These are phyloP conservation scores for Cynocephalus volans DNA, from an alignment of 2,113 vertebrate species.

Conservation along the genomic window DNA sequence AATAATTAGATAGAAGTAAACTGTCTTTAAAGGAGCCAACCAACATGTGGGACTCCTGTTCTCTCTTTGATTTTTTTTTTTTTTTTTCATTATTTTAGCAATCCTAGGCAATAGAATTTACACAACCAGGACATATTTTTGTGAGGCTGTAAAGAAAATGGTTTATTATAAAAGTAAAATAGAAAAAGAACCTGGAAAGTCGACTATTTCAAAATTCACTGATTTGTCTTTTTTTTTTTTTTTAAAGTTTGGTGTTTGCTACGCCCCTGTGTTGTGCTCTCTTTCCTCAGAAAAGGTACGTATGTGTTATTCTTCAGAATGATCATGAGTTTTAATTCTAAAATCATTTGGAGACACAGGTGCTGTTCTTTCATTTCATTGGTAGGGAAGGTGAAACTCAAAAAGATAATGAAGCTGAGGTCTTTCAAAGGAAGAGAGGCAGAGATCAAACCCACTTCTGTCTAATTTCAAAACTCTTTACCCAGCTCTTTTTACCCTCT, in stretches of 20 bases:
- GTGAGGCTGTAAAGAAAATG: neutral
- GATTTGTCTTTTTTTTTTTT: conserved; percentile 68
- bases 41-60: neutral
- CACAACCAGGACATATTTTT: neutral
- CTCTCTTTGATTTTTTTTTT: neutral
- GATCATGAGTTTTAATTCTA: neutral
- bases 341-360: fast-evolving
- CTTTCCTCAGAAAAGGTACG: conserved; percentile 98
- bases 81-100: neutral
- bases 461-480: neutral
- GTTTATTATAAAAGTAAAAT: neutral
- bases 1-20: neutral
- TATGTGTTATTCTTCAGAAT: neutral
- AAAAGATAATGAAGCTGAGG: neutral
- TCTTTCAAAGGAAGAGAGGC: neutral
- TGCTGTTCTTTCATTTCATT: neutral
- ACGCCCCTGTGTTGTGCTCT: conserved; percentile 98
- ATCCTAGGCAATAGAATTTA: neutral
- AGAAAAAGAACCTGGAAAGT: neutral
- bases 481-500: neutral
- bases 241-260: conserved; percentile 96
- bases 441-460: neutral
- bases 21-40: neutral
- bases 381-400: neutral
- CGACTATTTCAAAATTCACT: neutral